Evolutionary conservation across 1,140 invertebrate genomes (phyloP).

Genomic region (Trachelipus rathkii): DNA sequence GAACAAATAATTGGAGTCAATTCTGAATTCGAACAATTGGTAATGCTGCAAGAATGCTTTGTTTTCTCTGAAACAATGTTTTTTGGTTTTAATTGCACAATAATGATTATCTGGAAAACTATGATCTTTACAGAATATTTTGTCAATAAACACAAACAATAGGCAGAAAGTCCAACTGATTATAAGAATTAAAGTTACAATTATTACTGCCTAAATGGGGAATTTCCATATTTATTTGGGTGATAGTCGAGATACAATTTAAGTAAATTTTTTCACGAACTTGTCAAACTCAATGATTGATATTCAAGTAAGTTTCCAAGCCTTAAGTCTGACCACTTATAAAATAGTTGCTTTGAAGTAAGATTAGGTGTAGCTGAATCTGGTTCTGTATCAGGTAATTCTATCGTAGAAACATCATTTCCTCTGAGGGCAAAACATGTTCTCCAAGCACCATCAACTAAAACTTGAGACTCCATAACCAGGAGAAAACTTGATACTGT

Average conservation of each 20-base stretch:
- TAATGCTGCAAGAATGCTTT: constrained; percentile 48
- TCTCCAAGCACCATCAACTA: constrained; percentile 74
- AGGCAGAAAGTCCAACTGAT: constrained; percentile 49
- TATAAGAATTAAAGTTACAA: constrained; percentile 45
- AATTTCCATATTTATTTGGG: constrained; percentile 46
- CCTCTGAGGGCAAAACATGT: constrained; percentile 80
- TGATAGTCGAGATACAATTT: not conserved
- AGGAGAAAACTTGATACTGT: too few relatives aligned
- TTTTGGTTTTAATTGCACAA: constrained; percentile 42
- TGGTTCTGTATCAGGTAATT: constrained; percentile 88
- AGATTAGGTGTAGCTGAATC: constrained; percentile 86
- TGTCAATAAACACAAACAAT: constrained; percentile 47
- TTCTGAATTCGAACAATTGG: constrained; percentile 49
- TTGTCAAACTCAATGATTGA: constrained; percentile 25
- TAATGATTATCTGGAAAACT: constrained; percentile 49
- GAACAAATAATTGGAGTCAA: constrained; percentile 58
- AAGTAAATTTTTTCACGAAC: constrained; percentile 12
- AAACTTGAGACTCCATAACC: constrained; percentile 50
- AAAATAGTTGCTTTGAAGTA: constrained; percentile 82
- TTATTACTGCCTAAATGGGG: constrained; percentile 47
- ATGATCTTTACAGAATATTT: constrained; percentile 51
- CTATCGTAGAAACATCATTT: constrained; percentile 76
- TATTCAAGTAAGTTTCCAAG: constrained; percentile 51
- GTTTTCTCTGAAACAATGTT: constrained; percentile 21
- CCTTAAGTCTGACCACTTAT: constrained; percentile 80